Conservation (phyloP, 2,888 invertebrate species). For the Teleiodes luculella region DNA sequence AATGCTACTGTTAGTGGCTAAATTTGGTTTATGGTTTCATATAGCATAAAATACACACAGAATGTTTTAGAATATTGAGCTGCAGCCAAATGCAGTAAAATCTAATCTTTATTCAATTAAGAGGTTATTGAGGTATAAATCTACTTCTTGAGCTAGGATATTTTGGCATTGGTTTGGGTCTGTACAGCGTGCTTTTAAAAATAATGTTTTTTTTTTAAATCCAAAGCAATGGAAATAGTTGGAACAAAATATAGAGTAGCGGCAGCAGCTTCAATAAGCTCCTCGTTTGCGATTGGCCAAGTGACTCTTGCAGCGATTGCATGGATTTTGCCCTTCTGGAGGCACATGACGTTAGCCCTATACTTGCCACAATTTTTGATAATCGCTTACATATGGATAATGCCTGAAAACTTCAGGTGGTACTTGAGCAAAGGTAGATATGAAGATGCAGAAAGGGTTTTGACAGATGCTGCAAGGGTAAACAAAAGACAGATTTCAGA, state of each 20-base stretch:
- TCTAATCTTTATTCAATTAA: not conserved
- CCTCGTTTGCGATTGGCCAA: slow-evolving; percentile 84
- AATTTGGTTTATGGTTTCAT: too few relatives aligned
- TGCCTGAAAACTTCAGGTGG: slow-evolving; percentile 83
- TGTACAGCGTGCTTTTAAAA: not conserved
- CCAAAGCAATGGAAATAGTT: slow-evolving; percentile 85
- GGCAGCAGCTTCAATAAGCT: slow-evolving; percentile 82
- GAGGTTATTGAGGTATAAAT: not conserved
- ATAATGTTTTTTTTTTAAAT: slow-evolving; percentile 16
- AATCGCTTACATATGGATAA: slow-evolving; percentile 74
- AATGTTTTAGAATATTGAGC: not conserved
- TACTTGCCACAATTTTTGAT: slow-evolving; percentile 82
- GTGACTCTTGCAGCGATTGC: slow-evolving; percentile 82
- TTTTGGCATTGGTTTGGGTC: too few relatives aligned
- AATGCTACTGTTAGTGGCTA: too few relatives aligned
- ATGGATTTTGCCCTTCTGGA: slow-evolving; percentile 84
- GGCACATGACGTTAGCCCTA: slow-evolving; percentile 79
- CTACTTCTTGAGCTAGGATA: too few relatives aligned
- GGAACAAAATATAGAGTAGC: slow-evolving; percentile 84
- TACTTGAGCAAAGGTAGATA: slow-evolving; percentile 82
- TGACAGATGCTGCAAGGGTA: slow-evolving; percentile 79
- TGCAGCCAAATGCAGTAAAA: not conserved
- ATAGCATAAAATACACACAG: too few relatives aligned
- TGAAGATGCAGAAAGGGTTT: slow-evolving; percentile 80
- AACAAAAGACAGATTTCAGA: slow-evolving; percentile 69